A percentile compares a stretch with the other conserved stretches of the same genome.
phyloP scores from a whole-genome alignment of 2,888 invertebrate species.

The Aplocera efformata region DNA sequence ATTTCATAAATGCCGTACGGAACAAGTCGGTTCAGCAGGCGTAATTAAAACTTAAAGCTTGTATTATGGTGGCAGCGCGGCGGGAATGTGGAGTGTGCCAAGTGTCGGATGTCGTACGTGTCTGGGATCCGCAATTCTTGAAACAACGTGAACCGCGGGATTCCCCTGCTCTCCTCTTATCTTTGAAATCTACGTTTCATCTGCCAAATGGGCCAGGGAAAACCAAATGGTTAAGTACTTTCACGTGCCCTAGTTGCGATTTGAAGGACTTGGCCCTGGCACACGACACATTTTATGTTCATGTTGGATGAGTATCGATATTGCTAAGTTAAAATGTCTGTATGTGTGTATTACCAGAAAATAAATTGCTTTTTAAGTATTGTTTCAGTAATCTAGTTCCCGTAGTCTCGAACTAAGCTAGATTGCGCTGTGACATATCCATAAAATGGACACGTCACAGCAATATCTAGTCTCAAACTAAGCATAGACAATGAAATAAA shows the following conservation, averaged over 20 bases:
- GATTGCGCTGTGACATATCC: too few relatives aligned
- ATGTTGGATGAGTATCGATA: too few relatives aligned
- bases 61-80: constrained; percentile 56
- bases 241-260: constrained; percentile 1
- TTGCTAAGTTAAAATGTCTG: too few relatives aligned
- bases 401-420: too few relatives aligned
- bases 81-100: constrained; percentile 66
- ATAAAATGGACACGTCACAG: too few relatives aligned
- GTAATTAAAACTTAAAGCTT: constrained; percentile 77
- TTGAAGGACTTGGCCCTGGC: constrained; percentile 1
- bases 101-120: constrained; percentile 75
- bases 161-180: constrained; percentile 41
- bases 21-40: constrained; percentile 48
- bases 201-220: constrained; percentile 26
- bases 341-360: too few relatives aligned
- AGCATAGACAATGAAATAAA: too few relatives aligned
- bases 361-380: too few relatives aligned
- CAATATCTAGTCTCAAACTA: too few relatives aligned
- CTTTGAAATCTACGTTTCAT: constrained; percentile 35
- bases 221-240: constrained; percentile 12
- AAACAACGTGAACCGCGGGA: constrained; percentile 31
- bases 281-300: background rate
- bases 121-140: constrained; percentile 52
- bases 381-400: too few relatives aligned
- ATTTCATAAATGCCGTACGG: constrained; percentile 35